Evolutionary conservation across 2,797 vertebrate genomes (phyloP).

Genomic region (Hoplostethus atlanticus): DNA sequence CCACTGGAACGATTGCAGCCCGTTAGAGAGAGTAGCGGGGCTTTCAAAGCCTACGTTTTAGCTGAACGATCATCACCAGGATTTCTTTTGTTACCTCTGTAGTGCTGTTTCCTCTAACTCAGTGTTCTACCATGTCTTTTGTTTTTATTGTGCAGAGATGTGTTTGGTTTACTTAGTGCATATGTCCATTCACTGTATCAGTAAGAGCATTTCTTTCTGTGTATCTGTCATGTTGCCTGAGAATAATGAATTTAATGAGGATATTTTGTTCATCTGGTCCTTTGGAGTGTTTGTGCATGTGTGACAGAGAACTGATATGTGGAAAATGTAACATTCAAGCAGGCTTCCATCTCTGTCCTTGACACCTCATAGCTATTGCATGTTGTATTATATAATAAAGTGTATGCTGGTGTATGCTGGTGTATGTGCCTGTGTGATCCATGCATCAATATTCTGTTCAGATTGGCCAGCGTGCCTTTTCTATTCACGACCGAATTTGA

Average conservation of each 20-base stretch:
- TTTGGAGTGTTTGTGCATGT: slow-evolving; percentile 16
- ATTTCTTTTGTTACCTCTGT: slow-evolving; percentile 75
- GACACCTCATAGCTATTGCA: slow-evolving; percentile 37
- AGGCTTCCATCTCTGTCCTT: slow-evolving; percentile 48
- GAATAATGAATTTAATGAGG: neutral
- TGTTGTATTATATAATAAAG: slow-evolving; percentile 26
- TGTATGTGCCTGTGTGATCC: slow-evolving; percentile 74
- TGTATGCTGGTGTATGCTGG: slow-evolving; percentile 1
- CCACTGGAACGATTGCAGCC: slow-evolving; percentile 80
- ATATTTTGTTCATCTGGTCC: neutral
- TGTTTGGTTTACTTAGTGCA: neutral
- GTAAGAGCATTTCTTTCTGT: neutral
- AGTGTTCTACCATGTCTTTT: slow-evolving; percentile 74
- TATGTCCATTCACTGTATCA: neutral
- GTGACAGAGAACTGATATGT: neutral
- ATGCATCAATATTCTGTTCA: slow-evolving; percentile 85
- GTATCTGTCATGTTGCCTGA: neutral
- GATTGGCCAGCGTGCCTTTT: slow-evolving; percentile 68
- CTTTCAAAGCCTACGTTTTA: slow-evolving; percentile 78
- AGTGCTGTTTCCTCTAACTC: slow-evolving; percentile 56
- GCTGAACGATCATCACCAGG: slow-evolving; percentile 86
- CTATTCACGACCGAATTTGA: neutral
- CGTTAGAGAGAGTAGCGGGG: slow-evolving; percentile 82
- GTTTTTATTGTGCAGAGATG: slow-evolving; percentile 33
- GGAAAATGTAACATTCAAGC: slow-evolving; percentile 11